A percentile compares a stretch with the other conserved stretches of the same genome.
Evolutionary conservation across 2,888 invertebrate species (phyloP).

Genomic region (Drosophila picticornis): DNA sequence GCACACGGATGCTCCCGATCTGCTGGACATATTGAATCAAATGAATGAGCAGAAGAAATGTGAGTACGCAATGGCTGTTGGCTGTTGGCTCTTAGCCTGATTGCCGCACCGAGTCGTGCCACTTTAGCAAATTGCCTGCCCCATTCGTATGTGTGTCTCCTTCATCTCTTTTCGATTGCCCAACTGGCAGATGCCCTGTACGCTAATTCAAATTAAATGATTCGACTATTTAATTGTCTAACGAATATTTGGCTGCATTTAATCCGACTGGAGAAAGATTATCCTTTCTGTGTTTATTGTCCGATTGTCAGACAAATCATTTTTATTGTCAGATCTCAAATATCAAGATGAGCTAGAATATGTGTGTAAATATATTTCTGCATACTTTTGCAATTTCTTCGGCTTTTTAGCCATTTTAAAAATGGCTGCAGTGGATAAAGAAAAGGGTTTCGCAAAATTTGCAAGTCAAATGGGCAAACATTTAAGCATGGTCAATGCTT

Average conservation of each 20-base stretch:
- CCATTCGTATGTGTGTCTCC: not conserved
- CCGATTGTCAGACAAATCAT: no score
- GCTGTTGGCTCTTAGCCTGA: slow-evolving; percentile 22
- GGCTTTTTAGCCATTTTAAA: not conserved
- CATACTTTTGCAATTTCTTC: not conserved
- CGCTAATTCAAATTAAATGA: not conserved
- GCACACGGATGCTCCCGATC: slow-evolving; percentile 43
- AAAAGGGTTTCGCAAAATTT: slow-evolving; percentile 49
- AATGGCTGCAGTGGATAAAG: not conserved
- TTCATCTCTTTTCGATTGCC: not conserved
- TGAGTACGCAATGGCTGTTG: slow-evolving; percentile 36
- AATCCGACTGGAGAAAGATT: no score
- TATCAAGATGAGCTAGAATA: not conserved
- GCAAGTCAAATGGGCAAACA: slow-evolving; percentile 53
- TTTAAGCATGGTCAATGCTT: slow-evolving; percentile 12
- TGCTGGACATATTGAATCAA: slow-evolving; percentile 44
- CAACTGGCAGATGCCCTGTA: not conserved
- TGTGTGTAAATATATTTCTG: not conserved
- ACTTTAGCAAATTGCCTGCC: slow-evolving; percentile 67
- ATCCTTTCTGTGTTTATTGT: not conserved
- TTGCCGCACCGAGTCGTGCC: slow-evolving; percentile 20
- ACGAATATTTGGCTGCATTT: not conserved
- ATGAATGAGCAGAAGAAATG: slow-evolving; percentile 38
- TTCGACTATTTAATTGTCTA: not conserved
- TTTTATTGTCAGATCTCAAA: no score